phyloP scores from a whole-genome alignment of 1,140 invertebrate species.

The Manduca sexta region DNA sequence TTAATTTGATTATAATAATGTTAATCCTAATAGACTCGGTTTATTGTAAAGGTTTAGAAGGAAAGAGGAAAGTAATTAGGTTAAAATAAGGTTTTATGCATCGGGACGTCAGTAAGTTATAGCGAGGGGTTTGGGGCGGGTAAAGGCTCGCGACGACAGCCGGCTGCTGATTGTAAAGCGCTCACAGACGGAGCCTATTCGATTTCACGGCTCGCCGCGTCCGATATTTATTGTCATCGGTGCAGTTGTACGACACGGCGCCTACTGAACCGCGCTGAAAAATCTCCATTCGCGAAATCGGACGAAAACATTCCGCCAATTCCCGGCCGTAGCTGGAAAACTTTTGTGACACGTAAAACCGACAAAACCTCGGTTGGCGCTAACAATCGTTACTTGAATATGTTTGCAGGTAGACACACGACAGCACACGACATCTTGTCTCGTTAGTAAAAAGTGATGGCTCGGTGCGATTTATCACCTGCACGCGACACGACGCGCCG shows the following conservation, averaged over 20 bases:
- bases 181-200: conserved; percentile 71
- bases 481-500: conserved; percentile 44
- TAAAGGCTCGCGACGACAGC: conserved; percentile 35
- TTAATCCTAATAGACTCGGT: no score
- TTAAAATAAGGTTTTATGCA: conserved; percentile 51
- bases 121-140: conserved; percentile 20
- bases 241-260: conserved; percentile 68
- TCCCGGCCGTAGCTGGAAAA: conserved; percentile 30
- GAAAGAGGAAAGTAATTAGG: not conserved
- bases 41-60: no score
- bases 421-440: conserved; percentile 55
- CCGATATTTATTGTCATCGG: conserved; percentile 72
- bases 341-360: conserved; percentile 24
- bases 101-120: conserved; percentile 56
- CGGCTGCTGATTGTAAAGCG: conserved; percentile 69
- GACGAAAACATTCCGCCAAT: conserved; percentile 57
- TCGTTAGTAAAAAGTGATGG: conserved; percentile 69
- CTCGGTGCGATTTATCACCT: conserved; percentile 64
- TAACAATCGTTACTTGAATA: conserved; percentile 47
- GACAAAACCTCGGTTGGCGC: conserved; percentile 19
- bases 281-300: conserved; percentile 63
- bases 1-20: no score
- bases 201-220: conserved; percentile 69
- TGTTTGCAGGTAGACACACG: conserved; percentile 33
- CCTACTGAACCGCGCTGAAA: conserved; percentile 67